Percentiles rank a stretch among this genome's conserved stretches.
Conservation (phyloP, 53 echinoderm and acorn worm genomes). For the Echinarachnius parma region DNA sequence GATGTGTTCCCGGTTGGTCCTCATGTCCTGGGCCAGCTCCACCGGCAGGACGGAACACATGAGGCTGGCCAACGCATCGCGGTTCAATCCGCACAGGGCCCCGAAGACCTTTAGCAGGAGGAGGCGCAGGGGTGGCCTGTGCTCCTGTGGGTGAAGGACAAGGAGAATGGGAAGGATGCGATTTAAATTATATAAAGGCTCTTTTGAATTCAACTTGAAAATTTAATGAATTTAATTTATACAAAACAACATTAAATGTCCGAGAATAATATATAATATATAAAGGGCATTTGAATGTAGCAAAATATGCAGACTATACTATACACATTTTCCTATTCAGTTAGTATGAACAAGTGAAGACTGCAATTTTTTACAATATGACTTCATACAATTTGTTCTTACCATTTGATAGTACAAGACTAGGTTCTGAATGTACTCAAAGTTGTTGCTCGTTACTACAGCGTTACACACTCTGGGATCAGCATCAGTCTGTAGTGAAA, state of each 20-base stretch:
- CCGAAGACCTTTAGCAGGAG: slow-evolving; percentile 86
- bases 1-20: slow-evolving; percentile 64
- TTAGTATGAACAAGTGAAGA: too few relatives aligned
- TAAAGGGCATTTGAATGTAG: neutral
- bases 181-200: too few relatives aligned
- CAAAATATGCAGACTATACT: too few relatives aligned
- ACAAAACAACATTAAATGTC: too few relatives aligned
- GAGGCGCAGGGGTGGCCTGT: slow-evolving; percentile 69
- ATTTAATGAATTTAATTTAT: too few relatives aligned
- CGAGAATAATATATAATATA: neutral
- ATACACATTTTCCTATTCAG: too few relatives aligned
- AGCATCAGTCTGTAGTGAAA: slow-evolving; percentile 72
- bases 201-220: too few relatives aligned
- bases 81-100: slow-evolving; percentile 81
- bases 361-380: too few relatives aligned
- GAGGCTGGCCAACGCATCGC: slow-evolving; percentile 63
- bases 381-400: too few relatives aligned
- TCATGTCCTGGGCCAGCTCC: slow-evolving; percentile 88
- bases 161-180: too few relatives aligned
- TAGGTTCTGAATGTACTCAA: slow-evolving; percentile 65
- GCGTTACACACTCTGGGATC: slow-evolving; percentile 78
- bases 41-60: slow-evolving; percentile 79
- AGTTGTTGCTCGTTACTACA: slow-evolving; percentile 71
- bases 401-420: slow-evolving; percentile 98
- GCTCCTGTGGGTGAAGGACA: slow-evolving; percentile 61